Evolutionary conservation across 2,113 vertebrate genomes (phyloP).

Genomic region (Ascaphus truei): DNA sequence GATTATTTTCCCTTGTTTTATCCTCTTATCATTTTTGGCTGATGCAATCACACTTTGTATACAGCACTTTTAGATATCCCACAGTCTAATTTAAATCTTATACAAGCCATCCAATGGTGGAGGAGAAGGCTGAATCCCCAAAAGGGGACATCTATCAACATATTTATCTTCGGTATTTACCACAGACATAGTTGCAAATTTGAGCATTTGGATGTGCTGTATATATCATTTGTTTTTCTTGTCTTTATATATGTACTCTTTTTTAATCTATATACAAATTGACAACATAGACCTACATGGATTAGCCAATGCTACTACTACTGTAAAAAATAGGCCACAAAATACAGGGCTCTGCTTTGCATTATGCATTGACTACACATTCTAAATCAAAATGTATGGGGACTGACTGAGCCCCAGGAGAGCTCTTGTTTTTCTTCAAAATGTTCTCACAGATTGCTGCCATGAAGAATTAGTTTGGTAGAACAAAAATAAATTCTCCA

Average conservation of each 20-base stretch:
- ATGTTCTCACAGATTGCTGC: slow-evolving; percentile 32
- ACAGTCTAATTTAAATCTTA: too few species aligned
- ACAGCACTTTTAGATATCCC: too few species aligned
- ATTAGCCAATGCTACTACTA: not conserved
- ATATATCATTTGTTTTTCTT: too few species aligned
- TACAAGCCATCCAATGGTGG: too few species aligned
- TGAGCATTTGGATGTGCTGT: too few species aligned
- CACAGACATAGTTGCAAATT: too few species aligned
- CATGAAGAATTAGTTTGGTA: slow-evolving; percentile 27
- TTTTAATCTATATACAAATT: not conserved
- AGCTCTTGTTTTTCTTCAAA: slow-evolving; percentile 1
- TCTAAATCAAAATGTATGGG: slow-evolving; percentile 1
- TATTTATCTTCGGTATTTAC: not conserved
- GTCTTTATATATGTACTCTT: not conserved
- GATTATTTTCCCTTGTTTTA: too few species aligned
- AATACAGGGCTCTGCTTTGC: too few species aligned
- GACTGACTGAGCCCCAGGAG: not conserved
- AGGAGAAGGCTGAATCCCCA: too few species aligned
- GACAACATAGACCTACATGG: not conserved
- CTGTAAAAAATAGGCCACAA: slow-evolving; percentile 5
- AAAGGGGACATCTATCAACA: too few species aligned
- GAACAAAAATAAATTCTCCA: slow-evolving; percentile 18
- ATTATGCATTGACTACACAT: slow-evolving; percentile 2
- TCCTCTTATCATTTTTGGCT: too few species aligned
- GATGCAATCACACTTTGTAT: too few species aligned